Conservation (phyloP, 37 sponge, comb jelly and placozoan genomes). For the Oopsacas minuta region DNA sequence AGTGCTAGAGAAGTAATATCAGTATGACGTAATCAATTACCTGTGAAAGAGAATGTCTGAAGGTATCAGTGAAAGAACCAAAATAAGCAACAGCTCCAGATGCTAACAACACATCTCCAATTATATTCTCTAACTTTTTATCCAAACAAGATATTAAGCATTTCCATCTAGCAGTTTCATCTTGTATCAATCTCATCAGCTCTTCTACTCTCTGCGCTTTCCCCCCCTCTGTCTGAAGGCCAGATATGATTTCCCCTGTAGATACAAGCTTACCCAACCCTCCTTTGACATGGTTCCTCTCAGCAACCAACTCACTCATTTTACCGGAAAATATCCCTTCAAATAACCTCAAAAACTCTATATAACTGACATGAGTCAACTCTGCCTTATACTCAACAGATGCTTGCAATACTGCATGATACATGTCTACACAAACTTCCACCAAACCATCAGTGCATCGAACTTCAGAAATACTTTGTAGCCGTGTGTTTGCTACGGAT, state of each 20-base stretch:
- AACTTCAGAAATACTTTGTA: conserved; percentile 68
- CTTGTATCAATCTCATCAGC: conserved; percentile 83
- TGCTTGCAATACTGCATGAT: conserved; percentile 60
- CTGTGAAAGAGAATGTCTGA: neutral
- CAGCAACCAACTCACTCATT: conserved; percentile 48
- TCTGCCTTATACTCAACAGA: conserved; percentile 56
- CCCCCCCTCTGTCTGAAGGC: conserved; percentile 78
- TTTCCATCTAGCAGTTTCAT: conserved; percentile 60
- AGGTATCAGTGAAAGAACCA: conserved; percentile 76
- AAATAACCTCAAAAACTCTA: conserved; percentile 77
- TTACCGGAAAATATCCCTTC: conserved; percentile 49
- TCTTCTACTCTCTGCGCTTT: conserved; percentile 85
- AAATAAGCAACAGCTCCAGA: conserved; percentile 79
- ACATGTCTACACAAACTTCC: conserved; percentile 64
- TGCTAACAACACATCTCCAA: conserved; percentile 80
- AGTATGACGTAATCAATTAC: neutral
- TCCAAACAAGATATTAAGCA: conserved; percentile 34
- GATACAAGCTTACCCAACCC: conserved; percentile 86
- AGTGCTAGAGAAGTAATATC: too few species aligned
- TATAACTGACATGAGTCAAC: conserved; percentile 81
- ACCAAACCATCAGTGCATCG: conserved; percentile 50
- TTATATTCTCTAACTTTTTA: conserved; percentile 44
- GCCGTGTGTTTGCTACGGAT: conserved; percentile 66
- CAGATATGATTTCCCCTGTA: conserved; percentile 68
- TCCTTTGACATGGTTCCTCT: conserved; percentile 59